These are phyloP conservation scores for Plemyria rubiginata DNA, from an alignment of 2,888 invertebrate species.

Conservation along the genomic window DNA sequence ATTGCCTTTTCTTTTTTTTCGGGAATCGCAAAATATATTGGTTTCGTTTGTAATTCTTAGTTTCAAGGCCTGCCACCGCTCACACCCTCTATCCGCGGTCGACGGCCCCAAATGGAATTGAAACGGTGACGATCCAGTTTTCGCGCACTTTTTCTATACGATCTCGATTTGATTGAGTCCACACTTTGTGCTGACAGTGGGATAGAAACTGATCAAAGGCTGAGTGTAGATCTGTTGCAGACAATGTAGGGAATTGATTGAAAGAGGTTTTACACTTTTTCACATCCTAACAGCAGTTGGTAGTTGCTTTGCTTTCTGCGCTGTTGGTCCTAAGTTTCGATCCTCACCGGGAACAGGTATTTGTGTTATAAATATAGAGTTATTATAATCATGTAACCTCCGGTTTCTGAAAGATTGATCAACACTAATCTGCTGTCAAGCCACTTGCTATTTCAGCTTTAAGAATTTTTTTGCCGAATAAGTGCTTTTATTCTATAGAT, in stretches of 20 bases:
- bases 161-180: constrained; percentile 74
- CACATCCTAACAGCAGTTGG: neutral
- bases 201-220: constrained; percentile 47
- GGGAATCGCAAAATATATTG: no score
- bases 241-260: constrained; percentile 24
- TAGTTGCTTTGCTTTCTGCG: neutral
- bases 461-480: no score
- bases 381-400: no score
- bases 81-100: constrained; percentile 40
- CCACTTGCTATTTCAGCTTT: no score
- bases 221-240: constrained; percentile 14
- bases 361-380: no score
- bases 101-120: constrained; percentile 73
- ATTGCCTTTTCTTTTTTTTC: no score
- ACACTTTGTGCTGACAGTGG: constrained; percentile 57
- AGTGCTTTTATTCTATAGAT: no score
- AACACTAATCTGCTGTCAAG: no score
- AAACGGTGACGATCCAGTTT: constrained; percentile 76
- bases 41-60: no score
- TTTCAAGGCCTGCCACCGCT: neutral
- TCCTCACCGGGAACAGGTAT: no score
- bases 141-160: constrained; percentile 66
- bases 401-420: no score
- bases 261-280: constrained; percentile 13
- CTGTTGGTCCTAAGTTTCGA: no score